These are phyloP conservation scores for Caranx ignobilis DNA, from an alignment of 2,113 vertebrate species.

Conservation along the genomic window DNA sequence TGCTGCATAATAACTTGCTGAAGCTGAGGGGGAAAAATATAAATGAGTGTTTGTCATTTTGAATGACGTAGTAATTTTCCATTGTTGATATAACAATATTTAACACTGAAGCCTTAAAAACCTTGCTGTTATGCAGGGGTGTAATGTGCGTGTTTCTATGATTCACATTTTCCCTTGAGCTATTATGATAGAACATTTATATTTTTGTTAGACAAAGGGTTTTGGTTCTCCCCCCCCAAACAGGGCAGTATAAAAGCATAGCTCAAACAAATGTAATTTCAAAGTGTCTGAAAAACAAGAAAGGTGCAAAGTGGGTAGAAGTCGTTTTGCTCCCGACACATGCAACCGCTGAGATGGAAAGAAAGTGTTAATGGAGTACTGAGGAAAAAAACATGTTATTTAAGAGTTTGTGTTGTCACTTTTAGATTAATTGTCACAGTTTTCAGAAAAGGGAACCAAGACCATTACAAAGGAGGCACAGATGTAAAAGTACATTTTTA, in stretches of 20 bases:
- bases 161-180: background rate
- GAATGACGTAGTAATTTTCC: background rate
- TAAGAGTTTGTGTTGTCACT: background rate
- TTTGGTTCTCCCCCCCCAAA: background rate
- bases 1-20: too few species aligned
- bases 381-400: background rate
- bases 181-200: background rate
- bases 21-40: background rate
- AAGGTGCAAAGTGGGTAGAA: background rate
- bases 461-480: too few species aligned
- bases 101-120: background rate
- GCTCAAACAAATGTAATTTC: background rate
- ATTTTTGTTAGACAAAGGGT: background rate
- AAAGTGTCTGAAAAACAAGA: conserved; percentile 9
- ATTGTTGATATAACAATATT: background rate
- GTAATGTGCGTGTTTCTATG: background rate
- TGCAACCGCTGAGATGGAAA: background rate
- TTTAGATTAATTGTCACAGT: background rate
- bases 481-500: too few species aligned
- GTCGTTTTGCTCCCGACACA: background rate
- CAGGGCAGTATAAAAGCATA: background rate
- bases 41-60: background rate
- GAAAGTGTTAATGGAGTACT: background rate
- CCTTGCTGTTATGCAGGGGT: background rate
- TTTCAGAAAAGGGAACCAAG: too few species aligned